Conservation (phyloP, 1,140 invertebrate genomes). For the Matsumurasca onukii region DNA sequence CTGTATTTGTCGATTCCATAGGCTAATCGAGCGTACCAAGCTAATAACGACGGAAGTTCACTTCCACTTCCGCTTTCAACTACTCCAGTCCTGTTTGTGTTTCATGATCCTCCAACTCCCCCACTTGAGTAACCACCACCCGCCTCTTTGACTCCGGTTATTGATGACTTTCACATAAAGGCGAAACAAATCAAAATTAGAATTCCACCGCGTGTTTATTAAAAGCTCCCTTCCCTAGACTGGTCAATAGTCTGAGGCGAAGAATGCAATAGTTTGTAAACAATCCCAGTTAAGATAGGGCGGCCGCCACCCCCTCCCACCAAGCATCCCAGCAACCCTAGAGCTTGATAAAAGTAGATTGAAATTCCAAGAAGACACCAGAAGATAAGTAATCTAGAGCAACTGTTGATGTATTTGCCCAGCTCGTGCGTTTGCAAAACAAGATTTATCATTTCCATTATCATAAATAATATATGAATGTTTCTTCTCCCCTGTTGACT, state of each 20-base stretch:
- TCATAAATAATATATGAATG: background rate
- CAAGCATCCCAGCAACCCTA: background rate
- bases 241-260: background rate
- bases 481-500: background rate
- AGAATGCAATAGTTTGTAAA: conserved; percentile 1
- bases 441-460: conserved; percentile 1
- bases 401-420: background rate
- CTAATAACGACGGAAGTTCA: background rate
- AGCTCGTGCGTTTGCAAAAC: background rate
- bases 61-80: too few species aligned
- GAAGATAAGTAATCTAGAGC: background rate
- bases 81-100: background rate
- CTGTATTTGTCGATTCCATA: background rate
- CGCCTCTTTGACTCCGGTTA: background rate
- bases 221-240: background rate
- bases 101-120: background rate
- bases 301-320: too few species aligned
- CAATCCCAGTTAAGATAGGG: background rate
- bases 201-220: background rate
- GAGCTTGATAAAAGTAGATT: background rate
- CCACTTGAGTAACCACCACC: background rate
- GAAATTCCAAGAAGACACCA: background rate
- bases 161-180: background rate
- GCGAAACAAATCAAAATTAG: conserved; percentile 1
- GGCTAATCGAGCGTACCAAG: background rate